Evolutionary conservation across 1,140 invertebrate genomes (phyloP), one percentile per base, ranked within the genome.

Genomic region (Phymastichus coffea): DNA sequence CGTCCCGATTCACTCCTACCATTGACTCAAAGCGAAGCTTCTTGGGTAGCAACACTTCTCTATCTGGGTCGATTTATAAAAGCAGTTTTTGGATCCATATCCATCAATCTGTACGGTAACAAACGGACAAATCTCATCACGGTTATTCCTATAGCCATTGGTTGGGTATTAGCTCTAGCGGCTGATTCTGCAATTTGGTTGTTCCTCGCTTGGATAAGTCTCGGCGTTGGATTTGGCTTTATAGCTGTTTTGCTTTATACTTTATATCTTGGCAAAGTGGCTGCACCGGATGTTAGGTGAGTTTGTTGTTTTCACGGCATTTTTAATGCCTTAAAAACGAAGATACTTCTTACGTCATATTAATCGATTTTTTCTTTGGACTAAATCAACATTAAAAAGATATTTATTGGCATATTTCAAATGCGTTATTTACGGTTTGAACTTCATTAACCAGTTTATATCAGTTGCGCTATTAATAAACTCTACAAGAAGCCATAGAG

Each of bases 191-290:
- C 85, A 0, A 59, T 69, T 0, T 80, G 81, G 44, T 73, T 87
- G 2, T 87, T 87, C 67, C 71, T 74, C 0, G 73, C 77, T 2
- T 77, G 84, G 61, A 63, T 83, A 3, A 76, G 86, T 41, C 78
- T 83, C 0, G 90, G 89, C 1, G 70, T 90, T 1, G 81, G 85
- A 1, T 77, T 89, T 54, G 88, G 88, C 1, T 85, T 87, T 10
- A n/a, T n/a, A n/a, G 80, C 85, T 2, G 88, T 86, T 57, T 84
- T 85, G 4, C 79, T 82, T 7, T 84, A 86, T 2, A 84, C 87
- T 1, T 81, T 88, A 68, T 89, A 87, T 64, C 67, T 89, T 14
- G 83, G 84, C 37, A 86, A 88, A 77, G 81, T 90, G 41, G 79
- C 88, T 40, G 80, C 85, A 35, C 77, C 85, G 22, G 23, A 52